phyloP scores from a whole-genome alignment of 2,888 invertebrate species.

The Lasioglossum malachurum region DNA sequence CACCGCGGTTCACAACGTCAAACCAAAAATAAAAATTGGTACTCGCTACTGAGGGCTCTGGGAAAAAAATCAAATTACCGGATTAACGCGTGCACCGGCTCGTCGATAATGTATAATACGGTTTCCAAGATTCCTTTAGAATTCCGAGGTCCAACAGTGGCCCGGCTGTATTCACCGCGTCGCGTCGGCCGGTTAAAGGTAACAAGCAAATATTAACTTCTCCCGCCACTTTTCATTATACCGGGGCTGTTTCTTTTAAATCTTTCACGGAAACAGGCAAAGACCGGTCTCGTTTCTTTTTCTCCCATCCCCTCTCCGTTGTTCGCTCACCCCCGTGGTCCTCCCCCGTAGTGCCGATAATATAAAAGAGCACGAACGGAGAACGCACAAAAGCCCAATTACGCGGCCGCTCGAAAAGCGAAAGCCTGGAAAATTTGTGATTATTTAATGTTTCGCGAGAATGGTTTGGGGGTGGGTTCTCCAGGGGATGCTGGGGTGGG shows the following conservation, averaged over 20 bases:
- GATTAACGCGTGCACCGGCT: not conserved
- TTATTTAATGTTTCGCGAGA: conserved; percentile 58
- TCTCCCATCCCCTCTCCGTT: not conserved
- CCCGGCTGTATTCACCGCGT: not conserved
- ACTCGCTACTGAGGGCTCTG: not conserved
- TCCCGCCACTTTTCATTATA: conserved; percentile 42
- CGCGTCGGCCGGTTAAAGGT: not conserved
- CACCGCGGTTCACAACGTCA: not conserved
- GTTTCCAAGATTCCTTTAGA: conserved; percentile 18
- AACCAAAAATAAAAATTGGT: not conserved
- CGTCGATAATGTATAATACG: conserved; percentile 13
- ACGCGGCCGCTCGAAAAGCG: conserved; percentile 52
- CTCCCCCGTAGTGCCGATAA: conserved; percentile 17
- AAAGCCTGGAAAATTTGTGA: conserved; percentile 53
- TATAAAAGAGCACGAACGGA: conserved; percentile 45
- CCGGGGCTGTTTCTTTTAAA: conserved; percentile 41
- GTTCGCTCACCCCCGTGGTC: not conserved
- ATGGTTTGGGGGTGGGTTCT: not conserved
- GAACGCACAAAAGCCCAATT: conserved; percentile 61
- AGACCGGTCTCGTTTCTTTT: conserved; percentile 26
- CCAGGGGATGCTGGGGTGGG: not conserved
- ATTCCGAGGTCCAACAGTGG: not conserved
- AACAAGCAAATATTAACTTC: conserved; percentile 56
- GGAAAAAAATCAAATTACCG: not conserved
- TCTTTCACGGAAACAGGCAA: conserved; percentile 49